Conservation (phyloP, 2,888 invertebrate genomes). For the Nowickia ferox region DNA sequence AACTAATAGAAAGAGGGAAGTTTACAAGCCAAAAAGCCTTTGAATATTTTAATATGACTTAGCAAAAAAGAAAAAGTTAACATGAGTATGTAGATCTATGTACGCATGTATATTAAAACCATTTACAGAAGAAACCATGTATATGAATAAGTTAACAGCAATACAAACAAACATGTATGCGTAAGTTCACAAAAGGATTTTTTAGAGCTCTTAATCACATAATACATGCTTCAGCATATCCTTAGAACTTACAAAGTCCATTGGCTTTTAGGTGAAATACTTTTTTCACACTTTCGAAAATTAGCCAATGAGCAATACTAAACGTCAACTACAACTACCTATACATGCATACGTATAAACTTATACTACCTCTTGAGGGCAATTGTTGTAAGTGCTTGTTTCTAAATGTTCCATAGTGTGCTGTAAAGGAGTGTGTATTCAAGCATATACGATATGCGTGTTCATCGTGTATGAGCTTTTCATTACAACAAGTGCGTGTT, state of each 20-base stretch:
- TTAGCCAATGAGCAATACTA: not conserved
- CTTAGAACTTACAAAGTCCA: not conserved
- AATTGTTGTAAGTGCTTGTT: not conserved
- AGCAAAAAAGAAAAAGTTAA: slow-evolving; percentile 72
- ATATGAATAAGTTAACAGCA: not conserved
- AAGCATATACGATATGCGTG: slow-evolving; percentile 7
- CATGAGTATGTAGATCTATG: slow-evolving; percentile 65
- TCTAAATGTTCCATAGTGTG: slow-evolving; percentile 8
- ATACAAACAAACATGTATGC: not conserved
- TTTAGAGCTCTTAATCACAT: slow-evolving; percentile 28
- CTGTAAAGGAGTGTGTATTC: not conserved
- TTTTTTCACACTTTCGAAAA: not conserved
- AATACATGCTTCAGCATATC: not conserved
- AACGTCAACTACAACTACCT: too few relatives aligned
- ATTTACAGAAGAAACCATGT: not conserved
- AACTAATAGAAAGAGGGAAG: not conserved
- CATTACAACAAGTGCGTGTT: slow-evolving; percentile 59
- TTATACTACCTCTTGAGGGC: not conserved
- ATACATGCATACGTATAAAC: too few relatives aligned
- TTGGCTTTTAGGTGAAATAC: not conserved
- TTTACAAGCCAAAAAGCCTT: slow-evolving; percentile 73
- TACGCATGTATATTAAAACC: slow-evolving; percentile 12
- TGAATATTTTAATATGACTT: slow-evolving; percentile 82
- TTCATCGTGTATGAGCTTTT: slow-evolving; percentile 23
- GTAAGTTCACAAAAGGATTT: slow-evolving; percentile 26